Conservation (phyloP, 2,113 vertebrate species). For the Crocuta crocuta region DNA sequence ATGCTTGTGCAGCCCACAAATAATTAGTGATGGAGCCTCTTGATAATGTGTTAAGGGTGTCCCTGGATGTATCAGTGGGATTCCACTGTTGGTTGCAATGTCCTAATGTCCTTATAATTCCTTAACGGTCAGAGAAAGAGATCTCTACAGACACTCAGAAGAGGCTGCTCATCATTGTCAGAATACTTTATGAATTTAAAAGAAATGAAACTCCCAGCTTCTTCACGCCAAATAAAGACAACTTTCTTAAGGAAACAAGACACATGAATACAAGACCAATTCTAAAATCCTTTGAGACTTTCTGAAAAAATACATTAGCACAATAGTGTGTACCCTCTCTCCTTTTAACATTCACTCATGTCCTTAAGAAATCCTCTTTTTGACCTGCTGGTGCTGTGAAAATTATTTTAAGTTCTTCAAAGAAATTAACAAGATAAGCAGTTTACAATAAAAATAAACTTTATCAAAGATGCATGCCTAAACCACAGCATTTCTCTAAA, state of each 20-base stretch:
- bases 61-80: neutral
- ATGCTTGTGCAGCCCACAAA: neutral
- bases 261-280: neutral
- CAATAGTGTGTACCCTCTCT: neutral
- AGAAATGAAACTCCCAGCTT: neutral
- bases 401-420: constrained; percentile 27
- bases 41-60: neutral
- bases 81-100: neutral
- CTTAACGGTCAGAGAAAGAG: neutral
- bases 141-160: neutral
- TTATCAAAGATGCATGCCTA: constrained; percentile 48
- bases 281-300: neutral
- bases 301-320: neutral
- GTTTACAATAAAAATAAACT: constrained; percentile 45
- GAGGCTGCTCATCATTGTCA: neutral
- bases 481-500: constrained; percentile 56
- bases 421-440: constrained; percentile 63
- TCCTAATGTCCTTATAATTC: neutral
- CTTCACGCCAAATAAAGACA: neutral
- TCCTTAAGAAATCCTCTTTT: neutral
- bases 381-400: neutral
- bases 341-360: neutral
- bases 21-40: neutral
- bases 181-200: neutral
- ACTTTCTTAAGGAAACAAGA: neutral